Conservation (phyloP, 92 coral and sea anemone genomes). For the Chrysogorgia sp. region DNA sequence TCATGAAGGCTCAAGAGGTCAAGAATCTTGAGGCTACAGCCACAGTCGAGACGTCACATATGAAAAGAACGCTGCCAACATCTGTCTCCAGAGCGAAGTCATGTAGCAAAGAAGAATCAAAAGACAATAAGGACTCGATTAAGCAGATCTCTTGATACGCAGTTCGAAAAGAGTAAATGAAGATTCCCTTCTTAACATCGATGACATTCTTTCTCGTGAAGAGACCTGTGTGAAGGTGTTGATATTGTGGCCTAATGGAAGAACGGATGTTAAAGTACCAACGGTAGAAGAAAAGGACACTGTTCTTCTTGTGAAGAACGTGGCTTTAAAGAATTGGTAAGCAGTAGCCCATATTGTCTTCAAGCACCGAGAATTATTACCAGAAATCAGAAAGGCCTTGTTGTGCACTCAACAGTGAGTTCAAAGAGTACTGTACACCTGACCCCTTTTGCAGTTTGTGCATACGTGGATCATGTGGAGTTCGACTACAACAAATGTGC, state of each 20-base stretch:
- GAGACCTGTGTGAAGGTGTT: conserved; percentile 21
- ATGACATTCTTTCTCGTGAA: neutral
- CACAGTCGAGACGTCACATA: neutral
- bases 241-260: conserved; percentile 20
- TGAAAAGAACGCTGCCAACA: neutral
- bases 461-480: neutral
- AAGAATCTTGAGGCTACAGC: too few relatives aligned
- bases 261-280: neutral
- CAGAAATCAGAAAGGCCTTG: neutral
- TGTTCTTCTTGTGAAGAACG: neutral
- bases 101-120: conserved; percentile 4
- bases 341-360: neutral
- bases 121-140: too few relatives aligned
- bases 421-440: neutral
- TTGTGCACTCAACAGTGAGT: neutral
- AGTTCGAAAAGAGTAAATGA: too few relatives aligned
- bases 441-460: neutral
- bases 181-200: too few relatives aligned
- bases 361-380: neutral
- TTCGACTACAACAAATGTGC: neutral
- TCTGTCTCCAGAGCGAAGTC: conserved; percentile 54
- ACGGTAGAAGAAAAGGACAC: neutral
- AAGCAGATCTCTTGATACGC: too few relatives aligned
- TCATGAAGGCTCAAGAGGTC: too few relatives aligned
- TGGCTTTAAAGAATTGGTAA: conserved; percentile 8